Conservation (phyloP, 1,140 invertebrate species). For the Drosophila baimaii region DNA sequence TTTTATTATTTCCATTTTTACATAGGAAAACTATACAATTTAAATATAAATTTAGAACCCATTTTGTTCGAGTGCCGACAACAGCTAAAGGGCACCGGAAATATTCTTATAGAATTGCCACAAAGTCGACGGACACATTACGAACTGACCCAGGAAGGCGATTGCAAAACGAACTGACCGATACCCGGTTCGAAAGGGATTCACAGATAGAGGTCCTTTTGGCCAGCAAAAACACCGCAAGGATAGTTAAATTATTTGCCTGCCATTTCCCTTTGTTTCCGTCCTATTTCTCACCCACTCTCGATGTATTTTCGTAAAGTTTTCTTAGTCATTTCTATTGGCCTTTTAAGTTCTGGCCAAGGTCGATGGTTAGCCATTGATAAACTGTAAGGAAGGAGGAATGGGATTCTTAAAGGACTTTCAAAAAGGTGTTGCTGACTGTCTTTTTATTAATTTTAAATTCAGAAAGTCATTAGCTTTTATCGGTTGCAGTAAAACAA, state of each 20-base stretch:
- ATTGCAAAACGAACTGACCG: constrained; percentile 34
- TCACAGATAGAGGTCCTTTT: constrained; percentile 25
- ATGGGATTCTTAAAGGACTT: background rate
- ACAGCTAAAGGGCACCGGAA: constrained; percentile 50
- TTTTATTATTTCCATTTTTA: too few species aligned
- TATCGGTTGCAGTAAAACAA: background rate
- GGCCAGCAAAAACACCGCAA: constrained; percentile 45
- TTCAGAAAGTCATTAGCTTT: background rate
- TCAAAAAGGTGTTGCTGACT: background rate
- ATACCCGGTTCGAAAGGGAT: constrained; percentile 20
- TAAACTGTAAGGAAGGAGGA: background rate
- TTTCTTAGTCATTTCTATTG: constrained; percentile 28
- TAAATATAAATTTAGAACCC: background rate
- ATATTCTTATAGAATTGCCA: constrained; percentile 59
- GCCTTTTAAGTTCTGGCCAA: constrained; percentile 18
- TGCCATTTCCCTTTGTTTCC: constrained; percentile 28
- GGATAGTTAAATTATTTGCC: constrained; percentile 65
- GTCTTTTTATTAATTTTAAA: background rate
- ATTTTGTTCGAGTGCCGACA: background rate
- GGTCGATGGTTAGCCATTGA: constrained; percentile 11
- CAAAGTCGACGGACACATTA: constrained; percentile 42
- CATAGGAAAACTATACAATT: too few species aligned
- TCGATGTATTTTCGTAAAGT: constrained; percentile 18
- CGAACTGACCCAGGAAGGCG: constrained; percentile 37
- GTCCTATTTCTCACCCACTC: constrained; percentile 8